phyloP scores from a whole-genome alignment of 2,888 invertebrate species.

The Meta bourneti region DNA sequence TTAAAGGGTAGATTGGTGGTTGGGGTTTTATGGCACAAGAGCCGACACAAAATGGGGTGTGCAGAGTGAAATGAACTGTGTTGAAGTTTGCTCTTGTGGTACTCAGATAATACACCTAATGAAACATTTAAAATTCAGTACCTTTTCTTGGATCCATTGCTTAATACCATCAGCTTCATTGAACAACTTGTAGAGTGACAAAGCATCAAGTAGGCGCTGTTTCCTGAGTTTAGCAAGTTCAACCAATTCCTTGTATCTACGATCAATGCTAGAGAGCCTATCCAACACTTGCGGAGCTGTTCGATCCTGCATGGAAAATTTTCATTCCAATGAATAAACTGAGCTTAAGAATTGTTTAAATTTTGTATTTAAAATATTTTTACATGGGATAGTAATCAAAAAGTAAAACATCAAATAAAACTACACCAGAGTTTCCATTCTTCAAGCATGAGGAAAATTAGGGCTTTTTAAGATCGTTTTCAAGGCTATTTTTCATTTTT shows the following conservation, averaged over 20 bases:
- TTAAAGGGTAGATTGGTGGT: too few species aligned
- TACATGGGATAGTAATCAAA: neutral
- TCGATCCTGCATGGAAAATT: conserved; percentile 80
- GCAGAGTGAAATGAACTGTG: too few species aligned
- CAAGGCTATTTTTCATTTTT: too few species aligned
- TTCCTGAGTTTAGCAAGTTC: conserved; percentile 97
- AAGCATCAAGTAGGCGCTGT: conserved; percentile 96
- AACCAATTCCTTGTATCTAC: conserved; percentile 95
- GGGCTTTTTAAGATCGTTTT: too few species aligned
- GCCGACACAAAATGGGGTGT: too few species aligned
- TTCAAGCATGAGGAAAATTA: neutral
- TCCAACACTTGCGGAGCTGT: conserved; percentile 87
- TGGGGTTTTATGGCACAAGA: too few species aligned
- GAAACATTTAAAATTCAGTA: conserved; percentile 75
- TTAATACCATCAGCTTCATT: conserved; percentile 99
- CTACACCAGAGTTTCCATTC: neutral
- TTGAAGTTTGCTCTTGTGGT: too few species aligned
- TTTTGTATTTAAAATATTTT: neutral
- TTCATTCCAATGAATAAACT: neutral
- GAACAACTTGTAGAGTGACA: conserved; percentile 97
- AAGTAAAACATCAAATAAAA: neutral
- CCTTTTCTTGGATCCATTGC: conserved; percentile 99
- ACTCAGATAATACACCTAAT: too few species aligned
- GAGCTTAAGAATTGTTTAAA: neutral
- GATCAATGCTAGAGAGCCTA: conserved; percentile 93